These are phyloP conservation scores for Oryzias curvinotus DNA, from an alignment of 2,113 vertebrate genomes.

Conservation along the genomic window DNA sequence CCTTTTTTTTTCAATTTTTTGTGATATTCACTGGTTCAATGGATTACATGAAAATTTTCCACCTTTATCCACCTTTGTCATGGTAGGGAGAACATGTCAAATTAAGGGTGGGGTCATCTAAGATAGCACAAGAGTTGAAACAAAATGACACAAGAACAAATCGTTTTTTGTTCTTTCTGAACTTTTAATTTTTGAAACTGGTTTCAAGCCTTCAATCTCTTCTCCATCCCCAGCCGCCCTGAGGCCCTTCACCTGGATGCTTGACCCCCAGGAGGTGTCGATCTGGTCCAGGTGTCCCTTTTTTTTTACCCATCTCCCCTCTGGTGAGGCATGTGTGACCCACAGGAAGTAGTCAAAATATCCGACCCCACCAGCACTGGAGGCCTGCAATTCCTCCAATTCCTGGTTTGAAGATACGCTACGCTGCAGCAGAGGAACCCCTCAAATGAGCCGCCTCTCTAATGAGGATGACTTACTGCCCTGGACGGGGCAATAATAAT, in stretches of 20 bases:
- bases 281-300: slow-evolving; percentile 43
- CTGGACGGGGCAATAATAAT: slow-evolving; percentile 34
- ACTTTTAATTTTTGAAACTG: no score
- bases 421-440: slow-evolving; percentile 29
- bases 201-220: neutral
- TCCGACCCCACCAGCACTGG: slow-evolving; percentile 28
- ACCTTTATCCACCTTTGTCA: no score
- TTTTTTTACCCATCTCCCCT: slow-evolving; percentile 31
- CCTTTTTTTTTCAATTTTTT: no score
- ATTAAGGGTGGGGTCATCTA: no score
- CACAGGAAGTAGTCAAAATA: slow-evolving; percentile 40
- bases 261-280: slow-evolving; percentile 24
- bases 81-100: no score
- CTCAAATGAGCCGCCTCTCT: slow-evolving; percentile 25
- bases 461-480: slow-evolving; percentile 47
- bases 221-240: slow-evolving; percentile 20
- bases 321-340: slow-evolving; percentile 42
- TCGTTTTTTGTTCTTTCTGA: no score
- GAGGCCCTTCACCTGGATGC: slow-evolving; percentile 53
- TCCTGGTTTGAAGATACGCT: slow-evolving; percentile 19
- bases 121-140: no score
- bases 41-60: no score
- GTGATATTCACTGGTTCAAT: no score
- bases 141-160: neutral
- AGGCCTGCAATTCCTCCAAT: slow-evolving; percentile 28